Percentiles rank a stretch among this genome's conserved stretches.
Evolutionary conservation across 2,888 invertebrate species (phyloP).

Genomic region (Ischnus inquisitorius): DNA sequence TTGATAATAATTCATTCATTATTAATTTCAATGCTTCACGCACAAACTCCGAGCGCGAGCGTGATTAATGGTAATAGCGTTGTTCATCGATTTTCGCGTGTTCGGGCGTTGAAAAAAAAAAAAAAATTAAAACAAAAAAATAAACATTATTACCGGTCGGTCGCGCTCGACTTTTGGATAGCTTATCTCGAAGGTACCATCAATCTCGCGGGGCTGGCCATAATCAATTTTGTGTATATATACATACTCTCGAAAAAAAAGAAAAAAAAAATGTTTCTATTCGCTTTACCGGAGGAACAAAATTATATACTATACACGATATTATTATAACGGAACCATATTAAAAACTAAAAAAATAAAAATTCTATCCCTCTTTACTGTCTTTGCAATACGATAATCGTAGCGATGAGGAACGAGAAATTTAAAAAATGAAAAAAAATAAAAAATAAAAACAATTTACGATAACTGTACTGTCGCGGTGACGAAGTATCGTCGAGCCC

Average conservation of each 20-base stretch:
- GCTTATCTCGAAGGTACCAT: constrained; percentile 41
- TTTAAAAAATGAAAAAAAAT: too few relatives aligned
- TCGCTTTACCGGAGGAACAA: constrained; percentile 54
- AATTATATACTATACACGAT: constrained; percentile 56
- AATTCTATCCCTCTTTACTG: constrained; percentile 70
- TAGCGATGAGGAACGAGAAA: constrained; percentile 53
- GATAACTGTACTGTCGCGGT: background rate
- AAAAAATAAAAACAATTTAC: constrained; percentile 50
- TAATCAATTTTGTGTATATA: constrained; percentile 46
- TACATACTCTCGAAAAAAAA: constrained; percentile 31
- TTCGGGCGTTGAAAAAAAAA: background rate
- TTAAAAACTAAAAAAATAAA: constrained; percentile 54
- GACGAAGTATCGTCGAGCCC: constrained; percentile 38
- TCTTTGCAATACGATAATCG: constrained; percentile 67
- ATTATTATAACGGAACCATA: constrained; percentile 41
- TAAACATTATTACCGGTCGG: constrained; percentile 17
- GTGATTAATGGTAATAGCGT: constrained; percentile 14
- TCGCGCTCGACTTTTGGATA: constrained; percentile 56
- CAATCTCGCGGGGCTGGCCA: constrained; percentile 70
- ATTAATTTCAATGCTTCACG: constrained; percentile 52
- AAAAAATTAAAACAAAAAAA: background rate
- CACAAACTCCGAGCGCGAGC: constrained; percentile 56
- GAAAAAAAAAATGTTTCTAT: constrained; percentile 58
- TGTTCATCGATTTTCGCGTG: constrained; percentile 15
- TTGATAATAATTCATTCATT: too few relatives aligned